A percentile compares a stretch with the other conserved stretches of the same genome.
Conservation (phyloP, 1,140 invertebrate species). For the Nasonia vitripennis region DNA sequence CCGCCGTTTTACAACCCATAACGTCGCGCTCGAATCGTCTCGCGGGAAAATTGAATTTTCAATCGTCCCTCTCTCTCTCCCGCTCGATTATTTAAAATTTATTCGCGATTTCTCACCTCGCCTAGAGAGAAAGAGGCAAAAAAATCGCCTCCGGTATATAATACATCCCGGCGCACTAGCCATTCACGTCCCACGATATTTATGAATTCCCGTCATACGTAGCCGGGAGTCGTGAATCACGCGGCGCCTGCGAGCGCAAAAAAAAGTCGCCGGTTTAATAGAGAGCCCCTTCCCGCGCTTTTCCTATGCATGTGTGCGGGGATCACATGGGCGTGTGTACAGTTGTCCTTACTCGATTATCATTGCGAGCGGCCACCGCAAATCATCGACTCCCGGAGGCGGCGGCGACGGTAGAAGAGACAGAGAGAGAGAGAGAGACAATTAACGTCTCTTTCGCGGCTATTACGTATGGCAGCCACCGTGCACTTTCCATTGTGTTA, state of each 20-base stretch:
- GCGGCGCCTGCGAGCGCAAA: not conserved
- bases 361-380: not conserved
- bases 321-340: too few species aligned
- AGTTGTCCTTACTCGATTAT: conserved; percentile 19
- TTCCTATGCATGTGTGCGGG: too few species aligned
- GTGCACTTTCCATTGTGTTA: too few species aligned
- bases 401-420: too few species aligned
- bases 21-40: not conserved
- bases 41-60: not conserved
- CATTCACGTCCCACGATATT: conserved; percentile 23
- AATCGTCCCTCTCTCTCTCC: not conserved
- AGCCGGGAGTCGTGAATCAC: conserved; percentile 39
- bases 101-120: not conserved
- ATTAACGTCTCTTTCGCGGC: not conserved
- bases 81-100: not conserved
- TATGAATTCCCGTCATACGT: conserved; percentile 31
- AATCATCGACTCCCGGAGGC: conserved; percentile 12
- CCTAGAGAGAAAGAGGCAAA: too few species aligned
- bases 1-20: not conserved
- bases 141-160: too few species aligned
- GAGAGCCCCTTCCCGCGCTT: too few species aligned
- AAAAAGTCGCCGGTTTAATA: conserved; percentile 7
- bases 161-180: too few species aligned
- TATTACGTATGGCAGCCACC: too few species aligned
- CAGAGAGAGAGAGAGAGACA: not conserved